Conservation (phyloP, 2,888 invertebrate species). For the Sicus ferrugineus region DNA sequence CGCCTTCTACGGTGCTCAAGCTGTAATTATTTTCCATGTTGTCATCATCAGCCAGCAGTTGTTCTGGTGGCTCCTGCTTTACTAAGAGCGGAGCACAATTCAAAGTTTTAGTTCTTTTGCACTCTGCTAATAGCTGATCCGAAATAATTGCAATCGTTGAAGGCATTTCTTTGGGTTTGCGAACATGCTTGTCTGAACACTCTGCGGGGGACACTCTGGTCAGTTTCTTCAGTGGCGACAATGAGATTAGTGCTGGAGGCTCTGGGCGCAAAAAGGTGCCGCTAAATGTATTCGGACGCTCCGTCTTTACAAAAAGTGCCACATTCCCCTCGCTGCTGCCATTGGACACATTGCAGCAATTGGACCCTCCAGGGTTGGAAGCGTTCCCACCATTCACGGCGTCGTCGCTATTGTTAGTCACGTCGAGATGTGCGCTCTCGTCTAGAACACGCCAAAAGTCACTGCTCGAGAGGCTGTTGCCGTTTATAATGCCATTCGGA, state of each 20-base stretch:
- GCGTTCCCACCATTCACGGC: not conserved
- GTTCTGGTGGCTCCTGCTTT: conserved; percentile 52
- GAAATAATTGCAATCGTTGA: not conserved
- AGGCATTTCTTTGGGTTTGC: conserved; percentile 38
- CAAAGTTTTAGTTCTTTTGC: conserved; percentile 20
- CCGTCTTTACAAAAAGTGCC: conserved; percentile 41
- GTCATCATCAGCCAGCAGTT: conserved; percentile 35
- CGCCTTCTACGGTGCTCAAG: conserved; percentile 15
- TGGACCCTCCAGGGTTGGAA: not conserved
- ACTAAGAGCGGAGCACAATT: conserved; percentile 49
- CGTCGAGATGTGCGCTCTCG: conserved; percentile 57
- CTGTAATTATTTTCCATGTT: not conserved
- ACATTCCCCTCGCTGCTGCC: not conserved
- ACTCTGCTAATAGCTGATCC: conserved; percentile 5
- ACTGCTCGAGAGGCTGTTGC: conserved; percentile 59
- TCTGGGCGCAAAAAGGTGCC: conserved; percentile 57
- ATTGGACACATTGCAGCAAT: not conserved
- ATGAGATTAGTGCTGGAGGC: conserved; percentile 49
- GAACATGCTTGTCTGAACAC: conserved; percentile 23
- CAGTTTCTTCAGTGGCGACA: conserved; percentile 54
- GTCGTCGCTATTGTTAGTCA: conserved; percentile 42
- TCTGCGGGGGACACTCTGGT: conserved; percentile 34
- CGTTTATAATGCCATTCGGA: conserved; percentile 54
- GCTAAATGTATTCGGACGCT: conserved; percentile 49
- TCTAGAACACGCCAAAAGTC: conserved; percentile 63